Conservation (phyloP, 2,113 vertebrate genomes). For the Thunnus maccoyii region DNA sequence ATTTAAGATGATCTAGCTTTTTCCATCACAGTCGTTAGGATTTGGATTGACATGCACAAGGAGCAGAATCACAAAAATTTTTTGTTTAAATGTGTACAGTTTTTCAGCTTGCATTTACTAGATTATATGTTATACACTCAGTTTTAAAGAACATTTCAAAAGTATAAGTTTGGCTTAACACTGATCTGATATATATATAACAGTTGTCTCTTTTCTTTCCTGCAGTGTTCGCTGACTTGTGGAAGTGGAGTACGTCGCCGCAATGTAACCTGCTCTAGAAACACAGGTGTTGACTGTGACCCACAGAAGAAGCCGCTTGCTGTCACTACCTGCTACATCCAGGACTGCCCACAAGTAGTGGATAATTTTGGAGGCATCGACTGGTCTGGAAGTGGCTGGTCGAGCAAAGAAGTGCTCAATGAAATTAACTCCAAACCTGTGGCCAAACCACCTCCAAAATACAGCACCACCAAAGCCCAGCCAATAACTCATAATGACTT, state of each 20-base stretch:
- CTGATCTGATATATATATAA: too few relatives aligned
- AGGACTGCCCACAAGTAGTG: conserved; percentile 72
- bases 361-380: conserved; percentile 75
- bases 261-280: conserved; percentile 85
- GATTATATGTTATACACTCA: too few relatives aligned
- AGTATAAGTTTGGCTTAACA: too few relatives aligned
- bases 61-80: too few relatives aligned
- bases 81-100: too few relatives aligned
- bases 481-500: conserved; percentile 56
- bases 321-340: conserved; percentile 70
- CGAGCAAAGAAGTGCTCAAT: conserved; percentile 89
- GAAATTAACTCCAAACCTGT: conserved; percentile 86
- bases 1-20: too few relatives aligned
- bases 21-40: too few relatives aligned
- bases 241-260: conserved; percentile 86
- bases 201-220: not conserved
- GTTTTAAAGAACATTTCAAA: too few relatives aligned
- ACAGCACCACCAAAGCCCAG: conserved; percentile 59
- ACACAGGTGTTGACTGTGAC: conserved; percentile 83
- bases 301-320: conserved; percentile 79
- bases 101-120: too few relatives aligned
- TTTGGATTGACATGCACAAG: too few relatives aligned
- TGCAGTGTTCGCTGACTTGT: conserved; percentile 91
- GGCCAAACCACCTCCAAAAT: conserved; percentile 47
- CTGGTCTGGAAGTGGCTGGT: conserved; percentile 93